Conservation (phyloP, 2,113 vertebrate species). For the Grus americana region DNA sequence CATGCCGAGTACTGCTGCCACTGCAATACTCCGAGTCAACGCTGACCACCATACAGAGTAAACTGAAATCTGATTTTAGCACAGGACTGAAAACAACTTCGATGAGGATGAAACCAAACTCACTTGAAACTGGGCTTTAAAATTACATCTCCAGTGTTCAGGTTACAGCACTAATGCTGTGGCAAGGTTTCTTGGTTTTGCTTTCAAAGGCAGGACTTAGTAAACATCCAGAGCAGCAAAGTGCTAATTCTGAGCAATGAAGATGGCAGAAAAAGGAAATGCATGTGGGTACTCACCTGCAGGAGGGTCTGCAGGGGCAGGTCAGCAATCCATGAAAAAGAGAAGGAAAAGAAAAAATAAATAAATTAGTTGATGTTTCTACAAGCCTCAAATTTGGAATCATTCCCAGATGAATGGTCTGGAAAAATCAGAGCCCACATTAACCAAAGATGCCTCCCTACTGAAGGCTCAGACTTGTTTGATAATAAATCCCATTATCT, state of each 20-base stretch:
- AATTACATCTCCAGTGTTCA: neutral
- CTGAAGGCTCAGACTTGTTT: neutral
- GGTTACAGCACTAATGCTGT: neutral
- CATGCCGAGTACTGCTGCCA: neutral
- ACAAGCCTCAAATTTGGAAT: neutral
- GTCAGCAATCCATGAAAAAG: neutral
- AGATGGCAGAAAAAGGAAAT: neutral
- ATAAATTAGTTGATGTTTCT: neutral
- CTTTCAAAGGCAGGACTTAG: neutral
- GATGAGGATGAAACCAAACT: neutral
- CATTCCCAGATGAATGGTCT: neutral
- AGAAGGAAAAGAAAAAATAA: neutral
- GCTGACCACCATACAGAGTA: neutral
- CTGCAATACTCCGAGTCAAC: neutral
- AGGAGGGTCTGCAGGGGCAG: slow-evolving; percentile 50
- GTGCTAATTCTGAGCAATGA: neutral
- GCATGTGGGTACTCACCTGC: slow-evolving; percentile 46
- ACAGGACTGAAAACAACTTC: neutral
- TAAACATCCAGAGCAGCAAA: neutral
- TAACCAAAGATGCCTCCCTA: neutral
- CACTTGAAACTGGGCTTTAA: neutral
- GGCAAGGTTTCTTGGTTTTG: neutral
- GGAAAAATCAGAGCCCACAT: neutral
- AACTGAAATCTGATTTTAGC: neutral
- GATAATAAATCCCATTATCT: neutral